Base-by-base conservation (phyloP, 2,797 vertebrate species). In the Urophycis tenuis region DNA sequence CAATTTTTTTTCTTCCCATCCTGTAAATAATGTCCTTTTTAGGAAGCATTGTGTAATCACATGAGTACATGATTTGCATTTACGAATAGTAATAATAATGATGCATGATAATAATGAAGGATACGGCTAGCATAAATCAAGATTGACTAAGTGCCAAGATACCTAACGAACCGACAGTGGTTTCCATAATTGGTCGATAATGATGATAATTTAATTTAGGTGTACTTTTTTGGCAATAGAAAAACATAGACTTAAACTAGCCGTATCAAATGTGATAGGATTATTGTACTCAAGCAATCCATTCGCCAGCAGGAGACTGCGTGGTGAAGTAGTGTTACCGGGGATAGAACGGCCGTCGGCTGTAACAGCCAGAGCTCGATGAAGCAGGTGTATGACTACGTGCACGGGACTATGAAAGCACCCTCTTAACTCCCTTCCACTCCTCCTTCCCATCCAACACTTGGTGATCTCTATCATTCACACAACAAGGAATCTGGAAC, bases 91-190 rank as follows among this genome's bases (percentile, higher is more conserved):
- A n/a, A 60, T 29, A 30, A 29, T 29, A 60, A 60, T n/a, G 22
- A 60, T 60, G n/a, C 9, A 60, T 60, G 6, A 60, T 25, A 0
- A n/a, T 60, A 60, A n/a, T 25, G 10, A 60, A n/a, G 22, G 19
- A 60, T n/a, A 12, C 29, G 60, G 60, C n/a, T 67, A 67, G 60
- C 60, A 60, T 67, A 67, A 67, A 67, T 67, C 60, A 67, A 67
- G 25, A 29, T 67, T 29, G 29, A 5, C 25, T 29, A 12, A 67
- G 25, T 29, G 60, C n/a, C 10, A 67, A 67, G 8, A 67, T 29
- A 67, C 60, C 60, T n/a, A 67, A 60, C 22, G 6, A 67, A 67
- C 29, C 60, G 10, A 67, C 53, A 60, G 11, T 60, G n/a, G 22
- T 60, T 60, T 25, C 53, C 53, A 60, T 25, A 60, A 60, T 60